A percentile compares a stretch with the other conserved stretches of the same genome.
Evolutionary conservation across 1,140 invertebrate species (phyloP).

Genomic region (Oscheius sp.): DNA sequence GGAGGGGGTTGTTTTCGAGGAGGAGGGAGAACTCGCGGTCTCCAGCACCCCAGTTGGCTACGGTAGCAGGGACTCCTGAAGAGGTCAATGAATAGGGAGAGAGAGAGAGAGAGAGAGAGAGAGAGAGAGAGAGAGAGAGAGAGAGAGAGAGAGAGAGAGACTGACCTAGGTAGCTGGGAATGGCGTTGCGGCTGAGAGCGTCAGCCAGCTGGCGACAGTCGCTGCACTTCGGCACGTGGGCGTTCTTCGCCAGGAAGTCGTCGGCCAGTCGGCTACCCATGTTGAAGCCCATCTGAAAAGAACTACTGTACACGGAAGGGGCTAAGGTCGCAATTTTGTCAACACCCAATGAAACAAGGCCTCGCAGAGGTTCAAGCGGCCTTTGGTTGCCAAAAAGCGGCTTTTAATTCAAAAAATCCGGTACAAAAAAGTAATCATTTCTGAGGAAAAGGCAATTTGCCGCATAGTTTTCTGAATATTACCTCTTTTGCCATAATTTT

Average conservation of each 20-base stretch:
- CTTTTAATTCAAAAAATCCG: too few relatives aligned
- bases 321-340: too few relatives aligned
- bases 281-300: constrained; percentile 73
- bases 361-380: too few relatives aligned
- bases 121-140: background rate
- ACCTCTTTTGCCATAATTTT: too few relatives aligned
- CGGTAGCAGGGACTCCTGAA: constrained; percentile 27
- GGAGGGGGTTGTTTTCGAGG: constrained; percentile 86
- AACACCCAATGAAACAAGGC: too few relatives aligned
- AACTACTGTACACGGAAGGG: background rate
- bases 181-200: constrained; percentile 75
- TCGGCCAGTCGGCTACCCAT: constrained; percentile 96
- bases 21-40: constrained; percentile 94
- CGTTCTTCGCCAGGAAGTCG: constrained; percentile 86
- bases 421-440: too few relatives aligned
- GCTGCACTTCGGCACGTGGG: constrained; percentile 82
- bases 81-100: background rate
- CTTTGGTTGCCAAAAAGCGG: too few relatives aligned
- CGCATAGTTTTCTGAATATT: too few relatives aligned
- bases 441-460: too few relatives aligned
- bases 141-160: background rate
- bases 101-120: background rate
- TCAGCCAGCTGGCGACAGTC: constrained; percentile 76
- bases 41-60: constrained; percentile 79
- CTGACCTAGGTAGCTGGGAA: constrained; percentile 54